These are phyloP conservation scores for Mormyrops attenuatus DNA, from an alignment of 2,797 vertebrate species.

Conservation along the genomic window DNA sequence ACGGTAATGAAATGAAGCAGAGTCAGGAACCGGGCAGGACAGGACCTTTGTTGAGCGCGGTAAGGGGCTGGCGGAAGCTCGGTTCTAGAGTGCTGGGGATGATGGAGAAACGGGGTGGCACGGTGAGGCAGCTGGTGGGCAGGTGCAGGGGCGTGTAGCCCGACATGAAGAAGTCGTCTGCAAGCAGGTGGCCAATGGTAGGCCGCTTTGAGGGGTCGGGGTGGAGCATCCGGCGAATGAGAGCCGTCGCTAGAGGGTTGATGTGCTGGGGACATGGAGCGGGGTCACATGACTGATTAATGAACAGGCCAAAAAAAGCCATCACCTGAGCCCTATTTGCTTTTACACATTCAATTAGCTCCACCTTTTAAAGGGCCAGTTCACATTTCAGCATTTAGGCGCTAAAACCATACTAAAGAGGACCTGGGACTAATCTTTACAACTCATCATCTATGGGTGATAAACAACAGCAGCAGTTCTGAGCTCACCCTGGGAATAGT, in stretches of 20 bases:
- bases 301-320: background rate
- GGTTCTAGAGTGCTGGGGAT: slow-evolving; percentile 71
- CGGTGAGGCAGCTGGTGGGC: slow-evolving; percentile 88
- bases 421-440: background rate
- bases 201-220: slow-evolving; percentile 82
- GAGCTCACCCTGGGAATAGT: slow-evolving; percentile 78
- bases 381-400: background rate
- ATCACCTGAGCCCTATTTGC: background rate
- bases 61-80: slow-evolving; percentile 71
- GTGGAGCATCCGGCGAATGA: slow-evolving; percentile 91
- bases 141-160: slow-evolving; percentile 81
- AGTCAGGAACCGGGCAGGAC: background rate
- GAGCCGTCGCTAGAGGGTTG: slow-evolving; percentile 70
- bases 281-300: background rate
- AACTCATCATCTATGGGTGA: background rate
- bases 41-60: slow-evolving; percentile 80
- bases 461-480: background rate
- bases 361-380: background rate
- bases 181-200: slow-evolving; percentile 69
- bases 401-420: background rate
- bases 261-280: slow-evolving; percentile 66
- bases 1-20: background rate
- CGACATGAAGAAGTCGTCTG: slow-evolving; percentile 81
- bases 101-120: slow-evolving; percentile 85
- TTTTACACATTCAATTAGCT: background rate